Percentiles rank a stretch among this genome's conserved stretches.
These are phyloP conservation scores for Epinotia nisella DNA, from an alignment of 2,888 invertebrate species.

Conservation along the genomic window DNA sequence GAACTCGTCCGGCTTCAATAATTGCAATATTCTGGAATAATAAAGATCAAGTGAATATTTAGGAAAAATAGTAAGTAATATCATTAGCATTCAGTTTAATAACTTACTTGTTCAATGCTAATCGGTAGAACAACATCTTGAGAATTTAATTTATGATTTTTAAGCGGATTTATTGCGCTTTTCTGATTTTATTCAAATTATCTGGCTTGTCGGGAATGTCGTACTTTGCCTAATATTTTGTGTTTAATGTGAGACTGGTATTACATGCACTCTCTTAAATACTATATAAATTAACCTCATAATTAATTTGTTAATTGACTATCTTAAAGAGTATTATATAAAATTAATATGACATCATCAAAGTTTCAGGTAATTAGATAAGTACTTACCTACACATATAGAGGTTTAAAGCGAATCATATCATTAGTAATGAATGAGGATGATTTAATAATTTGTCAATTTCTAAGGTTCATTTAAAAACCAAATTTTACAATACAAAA, in stretches of 20 bases:
- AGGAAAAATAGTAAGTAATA: not conserved
- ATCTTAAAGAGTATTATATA: not conserved
- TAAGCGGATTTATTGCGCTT: not conserved
- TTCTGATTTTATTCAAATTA: not conserved
- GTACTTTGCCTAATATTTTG: not conserved
- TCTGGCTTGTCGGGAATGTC: not conserved
- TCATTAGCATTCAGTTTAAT: not conserved
- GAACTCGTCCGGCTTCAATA: not conserved
- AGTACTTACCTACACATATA: not conserved
- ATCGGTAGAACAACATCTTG: slow-evolving; percentile 27
- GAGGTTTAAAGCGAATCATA: too few species aligned
- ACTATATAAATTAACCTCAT: slow-evolving; percentile 1
- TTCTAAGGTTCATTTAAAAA: not conserved
- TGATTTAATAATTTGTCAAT: too few species aligned
- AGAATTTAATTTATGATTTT: not conserved
- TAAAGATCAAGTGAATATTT: not conserved
- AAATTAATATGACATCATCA: not conserved
- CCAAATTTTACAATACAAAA: not conserved
- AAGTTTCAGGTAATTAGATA: slow-evolving; percentile 6
- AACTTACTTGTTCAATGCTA: slow-evolving; percentile 23
- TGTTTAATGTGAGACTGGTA: not conserved
- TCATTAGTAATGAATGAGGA: too few species aligned
- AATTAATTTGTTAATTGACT: slow-evolving; percentile 7
- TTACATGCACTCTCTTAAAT: slow-evolving; percentile 8
- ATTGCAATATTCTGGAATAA: slow-evolving; percentile 19